phyloP scores from a whole-genome alignment of 2,797 vertebrate species.

The Megaceryle alcyon region DNA sequence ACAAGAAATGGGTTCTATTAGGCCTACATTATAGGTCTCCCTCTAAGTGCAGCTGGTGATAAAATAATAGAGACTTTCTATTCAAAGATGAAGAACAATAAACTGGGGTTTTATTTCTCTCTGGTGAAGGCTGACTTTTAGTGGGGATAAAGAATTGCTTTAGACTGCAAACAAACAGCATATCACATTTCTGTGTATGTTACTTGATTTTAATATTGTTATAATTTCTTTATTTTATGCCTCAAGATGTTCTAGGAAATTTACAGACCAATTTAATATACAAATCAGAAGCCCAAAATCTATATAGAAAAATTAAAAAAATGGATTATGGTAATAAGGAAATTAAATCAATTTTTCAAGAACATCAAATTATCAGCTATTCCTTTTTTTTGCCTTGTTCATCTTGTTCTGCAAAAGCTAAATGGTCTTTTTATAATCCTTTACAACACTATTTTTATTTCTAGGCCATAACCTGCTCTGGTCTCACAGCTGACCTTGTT shows the following conservation, averaged over 20 bases:
- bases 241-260: background rate
- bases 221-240: background rate
- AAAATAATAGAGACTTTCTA: background rate
- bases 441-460: background rate
- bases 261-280: background rate
- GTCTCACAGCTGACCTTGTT: background rate
- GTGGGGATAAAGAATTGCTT: background rate
- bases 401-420: background rate
- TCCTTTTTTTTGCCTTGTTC: background rate
- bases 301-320: background rate
- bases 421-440: background rate
- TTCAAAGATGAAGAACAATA: background rate
- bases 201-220: background rate
- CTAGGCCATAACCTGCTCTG: background rate
- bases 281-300: background rate
- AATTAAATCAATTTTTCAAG: background rate
- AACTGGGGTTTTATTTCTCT: background rate
- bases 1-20: background rate
- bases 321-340: background rate
- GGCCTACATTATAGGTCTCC: background rate
- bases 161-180: background rate
- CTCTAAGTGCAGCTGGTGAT: background rate
- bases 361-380: background rate
- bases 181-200: background rate
- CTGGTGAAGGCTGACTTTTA: background rate